Conservation (phyloP, 2,797 vertebrate species). For the Synaphobranchus kaupii region DNA sequence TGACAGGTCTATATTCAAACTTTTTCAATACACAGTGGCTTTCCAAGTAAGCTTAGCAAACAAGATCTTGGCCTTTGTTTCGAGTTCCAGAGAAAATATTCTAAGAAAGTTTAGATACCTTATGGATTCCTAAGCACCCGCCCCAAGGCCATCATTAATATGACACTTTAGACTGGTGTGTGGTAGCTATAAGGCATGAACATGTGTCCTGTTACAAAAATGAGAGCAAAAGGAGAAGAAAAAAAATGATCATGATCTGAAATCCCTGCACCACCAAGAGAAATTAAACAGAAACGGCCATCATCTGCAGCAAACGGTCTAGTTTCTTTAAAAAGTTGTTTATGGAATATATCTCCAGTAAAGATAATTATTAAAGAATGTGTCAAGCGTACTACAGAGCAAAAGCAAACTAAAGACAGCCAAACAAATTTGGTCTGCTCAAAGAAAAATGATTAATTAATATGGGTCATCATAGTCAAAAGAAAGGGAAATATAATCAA, state of each 20-base stretch:
- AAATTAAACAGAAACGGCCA: constrained; percentile 70
- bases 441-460: constrained; percentile 72
- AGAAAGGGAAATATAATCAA: constrained; percentile 78
- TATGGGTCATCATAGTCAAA: constrained; percentile 72
- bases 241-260: constrained; percentile 55
- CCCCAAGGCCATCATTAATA: constrained; percentile 5
- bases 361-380: constrained; percentile 56
- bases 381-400: constrained; percentile 67
- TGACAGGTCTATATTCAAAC: constrained; percentile 5
- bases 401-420: constrained; percentile 73
- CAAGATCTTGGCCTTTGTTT: not conserved
- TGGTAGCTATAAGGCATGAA: constrained; percentile 63
- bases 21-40: constrained; percentile 17
- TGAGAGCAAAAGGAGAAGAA: constrained; percentile 51
- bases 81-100: constrained; percentile 21
- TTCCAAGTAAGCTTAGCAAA: not conserved
- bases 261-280: constrained; percentile 62
- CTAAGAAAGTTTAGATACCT: constrained; percentile 29
- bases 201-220: constrained; percentile 61
- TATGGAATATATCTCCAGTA: constrained; percentile 63
- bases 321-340: constrained; percentile 62
- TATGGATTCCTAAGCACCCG: constrained; percentile 60
- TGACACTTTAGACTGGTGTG: constrained; percentile 16
- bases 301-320: constrained; percentile 70
- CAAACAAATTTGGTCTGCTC: constrained; percentile 61